phyloP scores from a whole-genome alignment of 2,113 vertebrate genomes.

The Columbina picui region DNA sequence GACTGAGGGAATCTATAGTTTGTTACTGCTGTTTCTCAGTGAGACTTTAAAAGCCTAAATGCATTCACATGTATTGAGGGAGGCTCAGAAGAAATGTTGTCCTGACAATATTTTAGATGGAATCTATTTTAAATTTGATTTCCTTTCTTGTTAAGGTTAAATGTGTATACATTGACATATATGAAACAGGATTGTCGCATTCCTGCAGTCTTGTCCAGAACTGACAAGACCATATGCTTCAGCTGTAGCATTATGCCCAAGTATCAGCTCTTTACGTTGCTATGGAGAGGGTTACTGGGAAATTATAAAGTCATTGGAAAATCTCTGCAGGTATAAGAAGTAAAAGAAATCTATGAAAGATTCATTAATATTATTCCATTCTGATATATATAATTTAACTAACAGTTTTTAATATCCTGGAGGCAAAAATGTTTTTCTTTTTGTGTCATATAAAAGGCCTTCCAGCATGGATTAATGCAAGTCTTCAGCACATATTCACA shows the following conservation, averaged over 20 bases:
- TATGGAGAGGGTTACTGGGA: not conserved
- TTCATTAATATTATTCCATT: not conserved
- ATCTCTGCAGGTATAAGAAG: not conserved
- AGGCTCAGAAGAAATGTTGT: not conserved
- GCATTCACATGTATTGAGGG: not conserved
- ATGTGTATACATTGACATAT: not conserved
- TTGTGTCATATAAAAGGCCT: not conserved
- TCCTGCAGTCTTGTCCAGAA: not conserved
- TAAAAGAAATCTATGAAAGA: not conserved
- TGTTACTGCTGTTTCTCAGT: not conserved
- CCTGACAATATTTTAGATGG: not conserved
- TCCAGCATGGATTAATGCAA: not conserved
- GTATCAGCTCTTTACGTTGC: not conserved
- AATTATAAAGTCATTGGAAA: not conserved
- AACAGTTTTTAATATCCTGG: not conserved
- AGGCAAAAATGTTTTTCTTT: not conserved
- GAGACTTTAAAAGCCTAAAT: not conserved
- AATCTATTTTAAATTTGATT: not conserved
- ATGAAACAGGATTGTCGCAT: not conserved
- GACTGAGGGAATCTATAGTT: not conserved
- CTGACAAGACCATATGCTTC: not conserved
- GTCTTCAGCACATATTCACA: not conserved
- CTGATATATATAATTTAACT: not conserved
- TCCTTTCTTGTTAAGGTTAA: not conserved
- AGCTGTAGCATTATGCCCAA: not conserved